These are phyloP conservation scores for Tapirus indicus DNA, from an alignment of 2,797 vertebrate genomes.

Conservation along the genomic window DNA sequence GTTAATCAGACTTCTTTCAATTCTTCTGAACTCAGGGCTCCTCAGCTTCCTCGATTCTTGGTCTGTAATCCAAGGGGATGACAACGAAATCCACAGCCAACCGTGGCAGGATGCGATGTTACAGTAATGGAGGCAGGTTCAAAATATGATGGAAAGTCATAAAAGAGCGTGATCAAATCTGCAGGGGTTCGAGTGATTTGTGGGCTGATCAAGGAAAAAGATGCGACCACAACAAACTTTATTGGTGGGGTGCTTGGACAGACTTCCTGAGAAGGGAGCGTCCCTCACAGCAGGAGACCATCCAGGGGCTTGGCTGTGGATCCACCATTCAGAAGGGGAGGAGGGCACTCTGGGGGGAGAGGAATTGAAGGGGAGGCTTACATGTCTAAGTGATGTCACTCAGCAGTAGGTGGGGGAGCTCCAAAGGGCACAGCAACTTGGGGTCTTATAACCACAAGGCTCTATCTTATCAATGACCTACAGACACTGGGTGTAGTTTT, in stretches of 20 bases:
- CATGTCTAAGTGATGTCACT: neutral
- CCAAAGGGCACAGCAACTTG: neutral
- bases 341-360: rapidly evolving
- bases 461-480: neutral
- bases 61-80: neutral
- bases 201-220: neutral
- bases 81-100: neutral
- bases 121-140: neutral
- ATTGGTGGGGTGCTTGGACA: neutral
- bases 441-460: neutral
- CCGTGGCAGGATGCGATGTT: rapidly evolving
- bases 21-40: neutral
- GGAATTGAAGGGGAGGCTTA: neutral
- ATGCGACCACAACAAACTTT: neutral
- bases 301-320: neutral
- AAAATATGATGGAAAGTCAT: neutral
- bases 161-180: neutral
- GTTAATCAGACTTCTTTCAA: neutral
- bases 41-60: neutral
- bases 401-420: neutral
- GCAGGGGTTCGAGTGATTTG: neutral
- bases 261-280: neutral
- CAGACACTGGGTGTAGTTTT: neutral
- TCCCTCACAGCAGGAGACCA: neutral
- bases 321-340: neutral